Conservation (phyloP, 2,797 vertebrate species). For the Salarias fasciatus region DNA sequence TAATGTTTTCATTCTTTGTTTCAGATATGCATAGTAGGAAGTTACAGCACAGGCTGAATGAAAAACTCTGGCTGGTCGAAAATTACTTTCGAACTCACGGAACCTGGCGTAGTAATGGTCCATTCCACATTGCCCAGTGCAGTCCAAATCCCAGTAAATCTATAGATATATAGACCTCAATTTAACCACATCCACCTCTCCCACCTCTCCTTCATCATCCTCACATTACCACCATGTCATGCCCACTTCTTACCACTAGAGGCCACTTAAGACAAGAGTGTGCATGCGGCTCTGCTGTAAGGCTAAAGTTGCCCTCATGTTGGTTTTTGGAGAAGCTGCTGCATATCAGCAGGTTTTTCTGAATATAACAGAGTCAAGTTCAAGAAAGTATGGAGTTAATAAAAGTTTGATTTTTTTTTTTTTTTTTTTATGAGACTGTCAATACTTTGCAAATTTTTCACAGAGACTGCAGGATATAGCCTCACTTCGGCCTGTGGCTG, state of each 20-base stretch:
- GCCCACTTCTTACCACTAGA: slow-evolving; percentile 69
- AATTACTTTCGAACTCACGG: slow-evolving; percentile 86
- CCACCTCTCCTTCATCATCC: slow-evolving; percentile 70
- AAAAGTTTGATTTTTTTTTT: slow-evolving; percentile 9
- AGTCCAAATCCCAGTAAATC: slow-evolving; percentile 82
- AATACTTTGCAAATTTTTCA: slow-evolving; percentile 13
- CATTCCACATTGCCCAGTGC: slow-evolving; percentile 82
- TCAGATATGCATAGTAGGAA: slow-evolving; percentile 90
- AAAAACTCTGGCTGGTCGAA: slow-evolving; percentile 87
- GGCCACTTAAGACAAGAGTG: slow-evolving; percentile 65
- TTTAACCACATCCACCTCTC: slow-evolving; percentile 65
- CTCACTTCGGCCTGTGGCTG: slow-evolving; percentile 56
- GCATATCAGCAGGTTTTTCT: slow-evolving; percentile 10
- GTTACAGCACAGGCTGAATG: slow-evolving; percentile 87
- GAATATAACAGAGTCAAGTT: slow-evolving; percentile 7
- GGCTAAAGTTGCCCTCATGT: slow-evolving; percentile 72
- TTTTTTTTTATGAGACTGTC: slow-evolving; percentile 5
- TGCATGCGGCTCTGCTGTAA: slow-evolving; percentile 72
- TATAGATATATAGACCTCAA: slow-evolving; percentile 71
- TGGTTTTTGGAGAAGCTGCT: slow-evolving; percentile 68
- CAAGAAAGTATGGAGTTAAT: slow-evolving; percentile 8
- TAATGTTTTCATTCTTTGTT: slow-evolving; percentile 90
- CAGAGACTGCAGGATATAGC: slow-evolving; percentile 6
- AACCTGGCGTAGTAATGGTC: slow-evolving; percentile 86
- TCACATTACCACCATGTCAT: slow-evolving; percentile 77